Base-by-base conservation (phyloP, 2,888 invertebrate genomes). In the Matsumyia berberina region DNA sequence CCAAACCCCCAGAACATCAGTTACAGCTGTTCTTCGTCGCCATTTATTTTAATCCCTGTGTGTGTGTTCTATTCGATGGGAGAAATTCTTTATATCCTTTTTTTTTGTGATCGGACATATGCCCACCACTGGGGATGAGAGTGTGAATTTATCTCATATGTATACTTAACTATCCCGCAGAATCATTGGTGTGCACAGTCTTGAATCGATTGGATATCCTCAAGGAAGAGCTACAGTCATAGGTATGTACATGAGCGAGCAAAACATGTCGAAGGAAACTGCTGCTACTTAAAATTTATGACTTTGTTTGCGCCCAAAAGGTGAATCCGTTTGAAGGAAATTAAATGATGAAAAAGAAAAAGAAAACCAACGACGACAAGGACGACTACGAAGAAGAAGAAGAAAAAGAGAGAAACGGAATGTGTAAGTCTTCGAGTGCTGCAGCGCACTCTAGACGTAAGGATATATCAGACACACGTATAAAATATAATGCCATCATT, bases 251-350 rank as follows among this genome's bases (percentile, higher is more conserved):
- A 70, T 17, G 55, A 66, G 64, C 31, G 85, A 76, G 62, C 39
- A 70, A 85, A 76, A 86, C 85, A 87, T 87, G 86, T 87, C 86
- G 86, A 86, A 87, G 86, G 57, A 86, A 86, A 69, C 86, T 67
- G 81, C 80, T 86, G 76, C 80, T 82, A 69, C 70, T 79, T 86
- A 83, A 87, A 88, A 88, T 88, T 88, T 88, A 88, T 87, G 83
- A 87, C 86, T 87, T 87, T 88, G 87, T 88, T 88, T 88, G 88
- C 87, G 86, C 79, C 88, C 87, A 78, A 86, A 87, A 87, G 87
- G 88, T 87, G 87, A 83, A 83, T 86, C 86, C 80, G 86, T 86
- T 86, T 76, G 86, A 85, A 80, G 80, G 74, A 81, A 81, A 81
- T 81, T 81, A 81, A 81, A 81, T 74, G 74, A 81, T 69, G 39